These are phyloP conservation scores for Chauna torquata DNA, from an alignment of 2,113 vertebrate genomes.

Conservation along the genomic window DNA sequence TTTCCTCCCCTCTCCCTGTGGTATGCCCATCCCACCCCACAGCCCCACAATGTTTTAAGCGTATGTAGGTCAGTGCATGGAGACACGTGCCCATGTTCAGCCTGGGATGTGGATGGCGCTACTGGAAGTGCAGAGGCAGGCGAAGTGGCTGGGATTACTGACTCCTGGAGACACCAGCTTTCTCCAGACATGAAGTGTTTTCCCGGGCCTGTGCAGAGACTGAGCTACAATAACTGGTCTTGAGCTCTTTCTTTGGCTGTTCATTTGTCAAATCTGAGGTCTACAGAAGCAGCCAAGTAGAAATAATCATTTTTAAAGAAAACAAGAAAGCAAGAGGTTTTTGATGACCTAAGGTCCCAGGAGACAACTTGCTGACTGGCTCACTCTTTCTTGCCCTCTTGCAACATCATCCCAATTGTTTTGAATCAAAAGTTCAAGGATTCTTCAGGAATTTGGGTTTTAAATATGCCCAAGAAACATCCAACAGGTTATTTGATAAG, in stretches of 20 bases:
- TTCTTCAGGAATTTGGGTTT: neutral
- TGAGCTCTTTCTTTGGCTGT: neutral
- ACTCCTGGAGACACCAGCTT: neutral
- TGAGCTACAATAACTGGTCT: neutral
- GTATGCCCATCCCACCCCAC: neutral
- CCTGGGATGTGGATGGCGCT: rapidly evolving
- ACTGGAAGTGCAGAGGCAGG: neutral
- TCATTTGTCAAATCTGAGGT: neutral
- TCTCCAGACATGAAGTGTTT: neutral
- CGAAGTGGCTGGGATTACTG: too few species aligned
- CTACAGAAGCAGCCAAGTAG: neutral
- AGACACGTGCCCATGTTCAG: rapidly evolving
- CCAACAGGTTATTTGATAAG: neutral
- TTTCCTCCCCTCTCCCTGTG: neutral
- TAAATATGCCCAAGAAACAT: neutral
- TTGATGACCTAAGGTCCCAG: neutral
- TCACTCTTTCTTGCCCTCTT: neutral
- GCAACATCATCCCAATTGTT: neutral
- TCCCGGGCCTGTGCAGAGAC: neutral
- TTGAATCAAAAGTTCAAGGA: neutral
- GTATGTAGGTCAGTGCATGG: rapidly evolving
- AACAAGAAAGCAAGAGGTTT: neutral
- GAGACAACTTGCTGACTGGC: neutral
- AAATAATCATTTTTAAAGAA: neutral
- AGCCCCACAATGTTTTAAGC: neutral